Percentiles rank a stretch among this genome's conserved stretches.
Evolutionary conservation across 2,888 invertebrate species (phyloP).

Genomic region (Hyles lineata): DNA sequence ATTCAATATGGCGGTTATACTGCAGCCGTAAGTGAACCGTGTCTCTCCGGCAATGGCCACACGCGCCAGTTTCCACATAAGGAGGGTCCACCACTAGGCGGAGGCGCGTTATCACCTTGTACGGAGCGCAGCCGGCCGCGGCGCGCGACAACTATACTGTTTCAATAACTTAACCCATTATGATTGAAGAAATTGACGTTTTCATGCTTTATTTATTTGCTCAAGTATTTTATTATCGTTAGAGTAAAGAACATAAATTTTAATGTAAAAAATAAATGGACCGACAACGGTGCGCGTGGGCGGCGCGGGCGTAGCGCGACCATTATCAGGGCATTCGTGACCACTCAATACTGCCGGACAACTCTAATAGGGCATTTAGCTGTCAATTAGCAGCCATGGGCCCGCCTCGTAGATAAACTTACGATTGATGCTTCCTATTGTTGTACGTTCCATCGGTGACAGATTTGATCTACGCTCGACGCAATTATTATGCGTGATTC

Average conservation of each 20-base stretch:
- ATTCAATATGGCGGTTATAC: constrained; percentile 49
- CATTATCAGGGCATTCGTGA: constrained; percentile 32
- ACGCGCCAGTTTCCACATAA: constrained; percentile 64
- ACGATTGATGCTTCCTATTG: constrained; percentile 43
- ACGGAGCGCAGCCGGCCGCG: constrained; percentile 19
- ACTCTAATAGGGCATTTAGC: constrained; percentile 70
- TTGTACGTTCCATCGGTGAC: constrained; percentile 19
- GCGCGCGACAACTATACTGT: constrained; percentile 6
- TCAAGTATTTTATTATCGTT: constrained; percentile 37
- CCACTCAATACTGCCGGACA: constrained; percentile 60
- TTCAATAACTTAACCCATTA: constrained; percentile 44
- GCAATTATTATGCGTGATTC: constrained; percentile 15
- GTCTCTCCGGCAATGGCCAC: constrained; percentile 51
- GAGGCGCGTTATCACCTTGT: constrained; percentile 63
- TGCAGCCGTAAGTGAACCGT: constrained; percentile 51
- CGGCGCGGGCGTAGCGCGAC: constrained; percentile 39
- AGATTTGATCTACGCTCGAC: constrained; percentile 17
- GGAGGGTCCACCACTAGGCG: constrained; percentile 51
- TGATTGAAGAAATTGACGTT: constrained; percentile 39
- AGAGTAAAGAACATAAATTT: constrained; percentile 41
- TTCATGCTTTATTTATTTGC: constrained; percentile 27
- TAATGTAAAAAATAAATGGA: constrained; percentile 35
- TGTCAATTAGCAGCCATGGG: constrained; percentile 70
- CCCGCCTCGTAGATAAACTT: constrained; percentile 46
- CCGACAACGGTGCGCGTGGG: constrained; percentile 39